Evolutionary conservation across 2,888 invertebrate species (phyloP), one percentile per base, ranked within the genome.

Genomic region (Orthosia gracilis): DNA sequence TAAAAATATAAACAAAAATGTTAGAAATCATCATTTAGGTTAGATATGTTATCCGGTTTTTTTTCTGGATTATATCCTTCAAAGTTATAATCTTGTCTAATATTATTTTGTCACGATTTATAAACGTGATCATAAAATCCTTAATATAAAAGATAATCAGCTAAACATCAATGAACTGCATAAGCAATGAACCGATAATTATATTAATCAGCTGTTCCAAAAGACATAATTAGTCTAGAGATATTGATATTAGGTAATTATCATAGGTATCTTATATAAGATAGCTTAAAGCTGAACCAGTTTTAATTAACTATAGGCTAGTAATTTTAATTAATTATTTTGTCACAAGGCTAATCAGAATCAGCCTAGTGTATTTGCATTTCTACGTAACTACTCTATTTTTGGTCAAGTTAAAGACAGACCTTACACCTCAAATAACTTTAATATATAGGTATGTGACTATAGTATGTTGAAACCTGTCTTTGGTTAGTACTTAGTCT

Each of bases 81-180:
- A 11, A 18, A 13, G 50, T 31, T n/a, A 3, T 23, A 62, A 47
- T 62, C 7, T 9, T 15, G 21, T 15, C 21, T n/a, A 61, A 7
- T 45, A 9, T 15, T 61, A n/a, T 45, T 47, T 26, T 13, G 18
- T 26, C 52, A 45, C 12, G 21, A 17, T n/a, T 62, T n/a, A 62
- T 31, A 70, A 69, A 54, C 52, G 4, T 47, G 69, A 52, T 52
- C 40, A 21, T 26, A 1, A 40, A 54, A 61, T 55, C 47, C 3
- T 2, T 7, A 9, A 26, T 59, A 47, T 26, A 59, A 31, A 26
- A 49, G 40, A 40, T 40, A 40, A 40, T 65, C 17, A 4, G 1
- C 3, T 26, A 26, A 52, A n/a, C 47, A 62, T 49, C 23, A 74
- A 59, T 74, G 31, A 74, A 58, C 65, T 73, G 65, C 52, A 58